Conservation (phyloP, 2,888 invertebrate species). For the Brassicogethes aeneus region DNA sequence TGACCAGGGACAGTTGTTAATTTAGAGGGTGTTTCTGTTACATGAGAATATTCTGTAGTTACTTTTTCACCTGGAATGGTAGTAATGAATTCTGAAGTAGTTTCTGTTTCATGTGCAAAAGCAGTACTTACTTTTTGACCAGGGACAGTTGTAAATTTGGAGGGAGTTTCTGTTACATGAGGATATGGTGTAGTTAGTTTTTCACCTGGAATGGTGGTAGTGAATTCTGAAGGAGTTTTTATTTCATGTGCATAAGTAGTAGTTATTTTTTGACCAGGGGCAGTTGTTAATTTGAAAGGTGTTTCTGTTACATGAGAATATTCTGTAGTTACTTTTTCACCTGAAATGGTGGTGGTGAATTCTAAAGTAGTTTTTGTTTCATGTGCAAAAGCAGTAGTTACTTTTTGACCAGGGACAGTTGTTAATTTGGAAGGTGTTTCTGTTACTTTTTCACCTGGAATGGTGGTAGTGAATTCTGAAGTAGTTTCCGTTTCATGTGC, state of each 20-base stretch:
- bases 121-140: conserved; percentile 1
- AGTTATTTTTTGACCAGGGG: neutral
- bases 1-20: neutral
- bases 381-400: neutral
- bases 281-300: neutral
- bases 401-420: neutral
- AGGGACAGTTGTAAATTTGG: neutral
- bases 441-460: neutral
- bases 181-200: conserved; percentile 2
- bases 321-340: conserved; percentile 1
- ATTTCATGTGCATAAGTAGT: neutral
- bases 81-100: neutral
- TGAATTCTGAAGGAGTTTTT: too few relatives aligned
- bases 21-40: conserved; percentile 5
- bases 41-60: conserved; percentile 1
- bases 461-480: neutral
- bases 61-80: neutral
- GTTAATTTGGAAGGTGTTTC: neutral
- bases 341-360: neutral
- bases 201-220: neutral
- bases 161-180: neutral
- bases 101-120: neutral
- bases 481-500: conserved; percentile 7
- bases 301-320: too few relatives aligned
- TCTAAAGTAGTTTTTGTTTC: neutral